A percentile compares a stretch with the other conserved stretches of the same genome.
Evolutionary conservation across 2,888 invertebrate genomes (phyloP).

Genomic region (Archips crataeganus): DNA sequence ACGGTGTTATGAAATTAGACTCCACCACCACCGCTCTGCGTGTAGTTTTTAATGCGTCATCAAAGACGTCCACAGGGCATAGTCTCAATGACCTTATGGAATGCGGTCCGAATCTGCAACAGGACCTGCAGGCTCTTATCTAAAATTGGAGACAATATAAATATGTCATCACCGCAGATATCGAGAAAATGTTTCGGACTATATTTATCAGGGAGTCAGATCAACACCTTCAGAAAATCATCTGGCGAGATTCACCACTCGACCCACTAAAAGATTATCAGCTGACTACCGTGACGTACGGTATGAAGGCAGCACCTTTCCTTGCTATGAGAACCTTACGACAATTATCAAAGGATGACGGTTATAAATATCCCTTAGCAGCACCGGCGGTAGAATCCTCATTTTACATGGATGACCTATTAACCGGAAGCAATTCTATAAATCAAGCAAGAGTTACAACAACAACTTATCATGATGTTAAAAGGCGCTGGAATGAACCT

Average conservation of each 20-base stretch:
- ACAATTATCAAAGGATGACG: too few species aligned
- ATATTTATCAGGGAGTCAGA: constrained; percentile 9
- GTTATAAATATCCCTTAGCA: not conserved
- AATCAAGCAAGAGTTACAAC: constrained; percentile 1
- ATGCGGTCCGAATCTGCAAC: too few species aligned
- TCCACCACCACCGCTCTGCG: constrained; percentile 6
- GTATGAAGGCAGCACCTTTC: constrained; percentile 25
- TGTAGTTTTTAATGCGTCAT: too few species aligned
- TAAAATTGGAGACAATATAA: constrained; percentile 9
- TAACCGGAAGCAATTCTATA: not conserved
- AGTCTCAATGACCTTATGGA: too few species aligned
- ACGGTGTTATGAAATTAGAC: constrained; percentile 1
- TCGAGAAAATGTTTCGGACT: constrained; percentile 27
- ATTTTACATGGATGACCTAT: constrained; percentile 36
- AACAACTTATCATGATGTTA: constrained; percentile 34
- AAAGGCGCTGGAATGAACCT: too few species aligned
- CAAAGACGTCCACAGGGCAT: too few species aligned
- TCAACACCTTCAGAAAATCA: constrained; percentile 22
- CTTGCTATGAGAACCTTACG: constrained; percentile 32
- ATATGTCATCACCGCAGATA: constrained; percentile 28
- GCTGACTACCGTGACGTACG: not conserved
- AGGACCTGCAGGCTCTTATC: not conserved
- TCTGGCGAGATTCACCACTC: constrained; percentile 14
- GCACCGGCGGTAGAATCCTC: constrained; percentile 2
- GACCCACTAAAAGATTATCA: not conserved